Evolutionary conservation across 53 echinoderm and acorn worm species (phyloP).

Genomic region (Henricia sp.): DNA sequence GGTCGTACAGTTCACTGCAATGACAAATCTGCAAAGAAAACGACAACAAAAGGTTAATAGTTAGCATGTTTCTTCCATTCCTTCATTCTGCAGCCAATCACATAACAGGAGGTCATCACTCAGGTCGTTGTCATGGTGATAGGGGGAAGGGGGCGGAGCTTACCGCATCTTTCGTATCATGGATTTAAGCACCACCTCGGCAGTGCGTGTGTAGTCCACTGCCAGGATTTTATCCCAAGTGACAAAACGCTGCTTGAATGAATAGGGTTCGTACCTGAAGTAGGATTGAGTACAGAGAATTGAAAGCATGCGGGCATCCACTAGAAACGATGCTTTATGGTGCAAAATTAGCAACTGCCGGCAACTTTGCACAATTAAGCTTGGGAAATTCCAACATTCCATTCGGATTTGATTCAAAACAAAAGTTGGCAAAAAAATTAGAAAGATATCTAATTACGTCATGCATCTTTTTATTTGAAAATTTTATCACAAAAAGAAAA

Average conservation of each 20-base stretch:
- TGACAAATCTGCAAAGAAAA: conserved; percentile 19
- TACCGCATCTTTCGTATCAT: conserved; percentile 86
- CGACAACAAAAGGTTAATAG: conserved; percentile 1
- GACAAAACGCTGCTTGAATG: conserved; percentile 96
- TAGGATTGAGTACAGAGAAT: conserved; percentile 8
- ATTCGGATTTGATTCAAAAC: too few species aligned
- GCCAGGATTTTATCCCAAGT: conserved; percentile 95
- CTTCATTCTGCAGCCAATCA: conserved; percentile 19
- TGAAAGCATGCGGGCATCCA: too few species aligned
- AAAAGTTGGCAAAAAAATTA: too few species aligned
- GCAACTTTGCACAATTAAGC: too few species aligned
- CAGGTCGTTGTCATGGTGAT: too few species aligned
- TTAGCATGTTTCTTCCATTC: conserved; percentile 26
- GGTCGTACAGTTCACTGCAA: too few species aligned
- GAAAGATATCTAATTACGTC: too few species aligned
- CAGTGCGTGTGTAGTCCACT: conserved; percentile 96
- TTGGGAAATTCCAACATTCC: too few species aligned
- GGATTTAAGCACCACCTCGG: conserved; percentile 90
- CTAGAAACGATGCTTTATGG: too few species aligned
- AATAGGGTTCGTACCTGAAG: conserved; percentile 90
- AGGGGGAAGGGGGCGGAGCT: conserved; percentile 13
- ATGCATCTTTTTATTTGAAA: too few species aligned
- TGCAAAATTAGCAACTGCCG: too few species aligned
- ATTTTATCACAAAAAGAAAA: too few species aligned
- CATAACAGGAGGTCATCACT: neutral